Percentiles rank a stretch among this genome's conserved stretches.
phyloP scores from a whole-genome alignment of 2,797 vertebrate genomes.

The Chelon labrosus region DNA sequence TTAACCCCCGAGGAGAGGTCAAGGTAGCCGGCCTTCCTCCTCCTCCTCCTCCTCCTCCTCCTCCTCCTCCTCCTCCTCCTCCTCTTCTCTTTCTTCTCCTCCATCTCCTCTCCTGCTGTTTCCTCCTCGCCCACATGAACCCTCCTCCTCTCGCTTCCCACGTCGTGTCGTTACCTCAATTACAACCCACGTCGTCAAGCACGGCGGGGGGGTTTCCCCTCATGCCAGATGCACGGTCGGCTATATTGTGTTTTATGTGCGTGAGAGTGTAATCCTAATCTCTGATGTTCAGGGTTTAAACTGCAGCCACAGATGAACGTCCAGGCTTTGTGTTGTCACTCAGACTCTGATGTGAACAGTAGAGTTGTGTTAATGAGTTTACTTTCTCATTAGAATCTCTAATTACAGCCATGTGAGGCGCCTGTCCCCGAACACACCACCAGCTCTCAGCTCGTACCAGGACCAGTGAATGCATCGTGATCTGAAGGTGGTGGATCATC shows the following conservation, averaged over 20 bases:
- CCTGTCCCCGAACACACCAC: too few species aligned
- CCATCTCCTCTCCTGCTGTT: conserved; percentile 48
- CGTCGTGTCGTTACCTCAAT: conserved; percentile 79
- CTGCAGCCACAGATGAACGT: too few species aligned
- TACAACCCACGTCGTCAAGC: conserved; percentile 82
- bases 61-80: conserved; percentile 27
- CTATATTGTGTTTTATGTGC: conserved; percentile 3
- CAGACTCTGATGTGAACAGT: too few species aligned
- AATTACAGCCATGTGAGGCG: too few species aligned
- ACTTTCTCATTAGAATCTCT: too few species aligned
- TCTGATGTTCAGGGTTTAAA: conserved; percentile 1
- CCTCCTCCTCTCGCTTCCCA: conserved; percentile 44
- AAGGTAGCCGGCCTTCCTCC: conserved; percentile 36
- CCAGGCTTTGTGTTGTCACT: too few species aligned
- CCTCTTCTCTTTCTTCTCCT: conserved; percentile 31
- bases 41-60: conserved; percentile 11
- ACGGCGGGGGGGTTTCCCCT: conserved; percentile 52
- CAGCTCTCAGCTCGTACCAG: too few species aligned
- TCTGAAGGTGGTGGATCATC: too few species aligned
- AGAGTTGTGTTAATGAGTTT: too few species aligned
- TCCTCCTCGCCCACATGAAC: conserved; percentile 4
- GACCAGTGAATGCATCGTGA: too few species aligned
- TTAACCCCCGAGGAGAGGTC: conserved; percentile 79
- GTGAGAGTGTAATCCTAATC: conserved; percentile 37
- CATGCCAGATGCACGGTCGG: conserved; percentile 51